Conservation (phyloP, 2,113 vertebrate species). For the Tringa solitaria region DNA sequence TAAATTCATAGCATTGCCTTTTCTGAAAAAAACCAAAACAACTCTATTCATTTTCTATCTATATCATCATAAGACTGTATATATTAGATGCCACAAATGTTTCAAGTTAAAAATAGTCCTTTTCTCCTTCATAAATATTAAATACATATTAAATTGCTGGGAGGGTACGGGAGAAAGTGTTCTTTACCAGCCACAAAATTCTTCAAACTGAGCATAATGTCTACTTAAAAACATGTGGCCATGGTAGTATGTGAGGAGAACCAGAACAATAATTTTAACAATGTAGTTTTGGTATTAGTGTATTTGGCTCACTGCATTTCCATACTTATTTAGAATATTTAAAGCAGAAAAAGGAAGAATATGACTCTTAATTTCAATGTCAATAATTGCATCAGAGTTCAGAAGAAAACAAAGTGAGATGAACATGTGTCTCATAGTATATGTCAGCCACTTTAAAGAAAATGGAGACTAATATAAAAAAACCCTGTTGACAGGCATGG, state of each 20-base stretch:
- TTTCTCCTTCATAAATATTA: not conserved
- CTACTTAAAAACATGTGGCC: not conserved
- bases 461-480: not conserved
- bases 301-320: not conserved
- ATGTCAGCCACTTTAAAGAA: not conserved
- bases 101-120: not conserved
- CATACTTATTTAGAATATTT: not conserved
- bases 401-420: not conserved
- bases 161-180: not conserved
- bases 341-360: not conserved
- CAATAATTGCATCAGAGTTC: not conserved
- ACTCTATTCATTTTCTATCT: not conserved
- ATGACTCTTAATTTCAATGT: not conserved
- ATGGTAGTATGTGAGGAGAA: not conserved
- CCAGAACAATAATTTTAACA: not conserved
- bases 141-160: not conserved
- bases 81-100: not conserved
- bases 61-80: not conserved
- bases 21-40: not conserved
- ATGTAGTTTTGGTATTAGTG: not conserved
- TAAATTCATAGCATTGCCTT: not conserved
- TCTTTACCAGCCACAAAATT: not conserved
- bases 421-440: not conserved
- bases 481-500: not conserved
- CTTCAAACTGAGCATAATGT: not conserved